Evolutionary conservation across 2,113 vertebrate genomes (phyloP).

Genomic region (Dryoscopus gambensis): DNA sequence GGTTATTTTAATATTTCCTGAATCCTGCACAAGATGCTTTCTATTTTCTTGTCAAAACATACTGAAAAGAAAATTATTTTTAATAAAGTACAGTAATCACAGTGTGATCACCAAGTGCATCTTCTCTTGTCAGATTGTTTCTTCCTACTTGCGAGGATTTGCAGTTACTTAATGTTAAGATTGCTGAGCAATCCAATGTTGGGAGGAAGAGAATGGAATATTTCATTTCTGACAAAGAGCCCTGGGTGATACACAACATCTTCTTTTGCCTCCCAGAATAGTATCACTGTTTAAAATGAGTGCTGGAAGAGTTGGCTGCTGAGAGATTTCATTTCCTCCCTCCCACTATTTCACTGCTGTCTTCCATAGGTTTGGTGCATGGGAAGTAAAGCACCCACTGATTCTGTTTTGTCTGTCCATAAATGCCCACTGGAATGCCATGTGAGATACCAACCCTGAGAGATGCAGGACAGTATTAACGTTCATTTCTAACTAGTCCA

Average conservation of each 20-base stretch:
- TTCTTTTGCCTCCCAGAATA: not conserved
- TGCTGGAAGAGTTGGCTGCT: not conserved
- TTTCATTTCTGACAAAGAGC: not conserved
- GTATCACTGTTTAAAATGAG: not conserved
- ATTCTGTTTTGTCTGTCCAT: not conserved
- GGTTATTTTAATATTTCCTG: constrained; percentile 55
- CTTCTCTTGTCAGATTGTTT: constrained; percentile 30
- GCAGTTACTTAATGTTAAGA: constrained; percentile 2
- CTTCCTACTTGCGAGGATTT: not conserved
- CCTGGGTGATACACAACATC: not conserved
- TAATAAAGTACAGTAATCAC: constrained; percentile 54
- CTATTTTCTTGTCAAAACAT: constrained; percentile 64
- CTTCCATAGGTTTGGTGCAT: not conserved
- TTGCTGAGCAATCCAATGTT: not conserved
- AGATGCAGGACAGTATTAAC: not conserved
- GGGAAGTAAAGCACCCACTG: not conserved
- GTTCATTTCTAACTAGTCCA: not conserved
- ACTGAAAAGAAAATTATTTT: constrained; percentile 62
- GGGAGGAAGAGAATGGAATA: not conserved
- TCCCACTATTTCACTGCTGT: not conserved
- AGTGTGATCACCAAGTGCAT: constrained; percentile 10
- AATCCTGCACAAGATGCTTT: constrained; percentile 41
- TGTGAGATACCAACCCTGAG: not conserved
- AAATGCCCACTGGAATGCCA: not conserved
- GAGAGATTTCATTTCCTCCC: not conserved